Evolutionary conservation across 35 echinoderm and acorn worm genomes (phyloP).

Genomic region (Patiria miniata): DNA sequence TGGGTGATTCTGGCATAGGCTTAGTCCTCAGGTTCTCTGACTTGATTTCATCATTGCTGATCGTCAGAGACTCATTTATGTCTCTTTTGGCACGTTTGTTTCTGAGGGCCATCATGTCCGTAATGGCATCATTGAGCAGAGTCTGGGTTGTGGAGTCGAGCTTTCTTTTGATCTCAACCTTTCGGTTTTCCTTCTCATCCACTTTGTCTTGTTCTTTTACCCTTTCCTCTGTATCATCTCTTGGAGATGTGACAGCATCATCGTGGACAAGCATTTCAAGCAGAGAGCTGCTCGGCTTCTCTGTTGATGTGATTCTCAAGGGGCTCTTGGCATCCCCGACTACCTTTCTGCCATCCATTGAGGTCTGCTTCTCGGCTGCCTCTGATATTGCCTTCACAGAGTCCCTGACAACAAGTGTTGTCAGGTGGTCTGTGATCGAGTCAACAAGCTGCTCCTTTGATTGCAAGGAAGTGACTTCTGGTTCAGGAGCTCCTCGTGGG

Average conservation of each 20-base stretch:
- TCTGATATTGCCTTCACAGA: constrained; percentile 56
- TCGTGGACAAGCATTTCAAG: constrained; percentile 42
- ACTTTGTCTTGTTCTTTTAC: constrained; percentile 47
- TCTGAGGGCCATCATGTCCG: constrained; percentile 34
- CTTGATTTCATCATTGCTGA: background rate
- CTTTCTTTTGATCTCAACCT: constrained; percentile 12
- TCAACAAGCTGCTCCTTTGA: constrained; percentile 52
- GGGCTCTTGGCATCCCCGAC: background rate
- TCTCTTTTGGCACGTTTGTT: constrained; percentile 20
- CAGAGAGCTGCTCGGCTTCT: constrained; percentile 12
- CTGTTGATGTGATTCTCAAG: constrained; percentile 11
- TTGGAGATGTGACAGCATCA: constrained; percentile 16
- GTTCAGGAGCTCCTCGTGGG: constrained; percentile 64
- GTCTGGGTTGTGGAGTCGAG: constrained; percentile 37
- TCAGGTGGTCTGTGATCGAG: constrained; percentile 61
- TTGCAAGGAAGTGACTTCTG: constrained; percentile 11
- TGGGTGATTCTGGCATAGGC: constrained; percentile 25
- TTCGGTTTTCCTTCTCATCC: constrained; percentile 30
- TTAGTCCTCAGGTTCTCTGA: background rate
- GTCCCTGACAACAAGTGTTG: constrained; percentile 54
- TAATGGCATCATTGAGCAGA: constrained; percentile 61
- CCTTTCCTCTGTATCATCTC: constrained; percentile 11
- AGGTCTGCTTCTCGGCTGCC: constrained; percentile 38
- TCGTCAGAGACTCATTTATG: constrained; percentile 12
- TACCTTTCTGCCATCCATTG: constrained; percentile 8